Conservation (phyloP, 2,888 invertebrate genomes). For the Tipula unca region DNA sequence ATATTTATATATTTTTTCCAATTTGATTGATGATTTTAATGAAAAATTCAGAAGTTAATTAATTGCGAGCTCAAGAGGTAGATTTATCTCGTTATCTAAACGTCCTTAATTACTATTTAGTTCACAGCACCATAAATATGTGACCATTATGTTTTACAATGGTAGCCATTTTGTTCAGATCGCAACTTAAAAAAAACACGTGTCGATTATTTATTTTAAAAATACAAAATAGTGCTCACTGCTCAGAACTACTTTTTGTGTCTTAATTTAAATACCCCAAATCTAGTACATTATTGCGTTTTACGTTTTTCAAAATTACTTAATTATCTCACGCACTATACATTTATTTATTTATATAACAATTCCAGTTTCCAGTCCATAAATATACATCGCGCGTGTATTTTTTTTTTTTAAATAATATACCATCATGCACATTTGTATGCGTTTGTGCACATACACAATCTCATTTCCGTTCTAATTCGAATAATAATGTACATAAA, state of each 20-base stretch:
- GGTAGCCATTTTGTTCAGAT: background rate
- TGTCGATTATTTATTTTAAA: background rate
- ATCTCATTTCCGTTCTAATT: background rate
- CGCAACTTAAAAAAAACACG: background rate
- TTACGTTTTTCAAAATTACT: background rate
- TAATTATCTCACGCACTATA: background rate
- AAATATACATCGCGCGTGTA: background rate
- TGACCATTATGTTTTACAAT: background rate
- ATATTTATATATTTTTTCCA: background rate
- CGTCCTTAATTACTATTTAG: background rate
- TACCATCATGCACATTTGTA: background rate
- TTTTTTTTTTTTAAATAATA: background rate
- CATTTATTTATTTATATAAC: background rate
- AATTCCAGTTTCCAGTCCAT: background rate
- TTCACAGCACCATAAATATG: background rate
- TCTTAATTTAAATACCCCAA: background rate
- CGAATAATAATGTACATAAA: background rate
- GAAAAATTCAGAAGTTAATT: slow-evolving; percentile 8
- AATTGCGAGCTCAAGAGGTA: background rate
- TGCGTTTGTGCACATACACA: background rate
- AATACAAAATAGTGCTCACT: background rate
- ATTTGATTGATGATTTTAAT: background rate
- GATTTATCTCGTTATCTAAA: background rate
- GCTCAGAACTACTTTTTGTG: background rate
- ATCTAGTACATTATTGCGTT: background rate